Evolutionary conservation across 2,113 vertebrate genomes (phyloP).

Genomic region (Petrocephalus zakoni): DNA sequence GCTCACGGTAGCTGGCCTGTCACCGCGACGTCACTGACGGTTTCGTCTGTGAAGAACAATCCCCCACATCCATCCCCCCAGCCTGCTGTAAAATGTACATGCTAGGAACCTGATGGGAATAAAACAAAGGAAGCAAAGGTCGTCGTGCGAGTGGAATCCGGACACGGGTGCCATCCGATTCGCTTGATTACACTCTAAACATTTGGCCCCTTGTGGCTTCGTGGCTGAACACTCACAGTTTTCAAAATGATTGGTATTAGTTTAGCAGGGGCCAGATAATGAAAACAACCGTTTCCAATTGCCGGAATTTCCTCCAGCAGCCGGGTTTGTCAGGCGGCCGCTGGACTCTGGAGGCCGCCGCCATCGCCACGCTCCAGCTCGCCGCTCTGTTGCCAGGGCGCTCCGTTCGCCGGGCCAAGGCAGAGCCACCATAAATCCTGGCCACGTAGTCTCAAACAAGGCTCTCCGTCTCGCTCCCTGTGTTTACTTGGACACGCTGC

Average conservation of each 20-base stretch:
- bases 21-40: too few species aligned
- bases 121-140: background rate
- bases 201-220: background rate
- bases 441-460: background rate
- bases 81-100: background rate
- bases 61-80: background rate
- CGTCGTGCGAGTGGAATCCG: background rate
- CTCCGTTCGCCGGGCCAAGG: background rate
- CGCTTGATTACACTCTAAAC: background rate
- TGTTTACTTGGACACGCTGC: slow-evolving; percentile 17
- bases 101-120: background rate
- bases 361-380: background rate
- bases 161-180: background rate
- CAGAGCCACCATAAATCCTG: slow-evolving; percentile 24
- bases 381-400: slow-evolving; percentile 5
- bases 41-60: background rate
- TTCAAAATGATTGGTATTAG: background rate
- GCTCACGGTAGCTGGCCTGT: background rate
- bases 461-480: background rate
- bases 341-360: background rate
- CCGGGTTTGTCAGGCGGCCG: background rate
- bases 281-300: background rate
- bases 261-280: background rate
- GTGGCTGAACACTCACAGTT: background rate
- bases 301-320: background rate